These are phyloP conservation scores for Capitella teleta DNA, from an alignment of 1,140 invertebrate genomes.

Conservation along the genomic window DNA sequence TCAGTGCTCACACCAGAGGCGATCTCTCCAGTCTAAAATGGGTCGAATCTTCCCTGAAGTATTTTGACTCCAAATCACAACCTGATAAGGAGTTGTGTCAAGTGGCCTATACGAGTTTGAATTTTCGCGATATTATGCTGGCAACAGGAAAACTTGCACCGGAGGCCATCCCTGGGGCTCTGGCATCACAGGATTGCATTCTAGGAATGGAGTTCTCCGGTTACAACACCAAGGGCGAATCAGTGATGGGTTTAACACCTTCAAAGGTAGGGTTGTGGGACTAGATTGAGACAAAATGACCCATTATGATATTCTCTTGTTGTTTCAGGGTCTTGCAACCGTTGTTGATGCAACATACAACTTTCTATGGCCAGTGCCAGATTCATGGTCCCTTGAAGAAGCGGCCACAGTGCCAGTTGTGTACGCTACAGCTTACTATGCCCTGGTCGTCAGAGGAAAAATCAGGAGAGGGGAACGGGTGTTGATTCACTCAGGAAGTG, in stretches of 20 bases:
- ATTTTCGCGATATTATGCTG: conserved; percentile 96
- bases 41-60: conserved; percentile 72
- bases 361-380: conserved; percentile 84
- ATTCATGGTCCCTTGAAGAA: conserved; percentile 76
- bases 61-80: conserved; percentile 13
- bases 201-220: conserved; percentile 90
- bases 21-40: conserved; percentile 84
- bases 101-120: conserved; percentile 86
- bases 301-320: conserved; percentile 7
- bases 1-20: conserved; percentile 78
- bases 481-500: conserved; percentile 87
- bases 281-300: no score
- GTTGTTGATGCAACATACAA: conserved; percentile 66
- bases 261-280: conserved; percentile 58
- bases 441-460: conserved; percentile 69
- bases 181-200: conserved; percentile 68
- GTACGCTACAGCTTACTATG: conserved; percentile 90
- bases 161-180: conserved; percentile 76
- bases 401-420: conserved; percentile 89
- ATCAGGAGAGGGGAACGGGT: conserved; percentile 68
- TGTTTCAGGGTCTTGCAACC: conserved; percentile 72
- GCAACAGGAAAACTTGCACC: conserved; percentile 89
- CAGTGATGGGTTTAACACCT: conserved; percentile 90
- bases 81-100: conserved; percentile 57
- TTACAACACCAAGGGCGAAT: conserved; percentile 52